Evolutionary conservation across 1,140 invertebrate species (phyloP).

Genomic region (Zelostemma sp.): DNA sequence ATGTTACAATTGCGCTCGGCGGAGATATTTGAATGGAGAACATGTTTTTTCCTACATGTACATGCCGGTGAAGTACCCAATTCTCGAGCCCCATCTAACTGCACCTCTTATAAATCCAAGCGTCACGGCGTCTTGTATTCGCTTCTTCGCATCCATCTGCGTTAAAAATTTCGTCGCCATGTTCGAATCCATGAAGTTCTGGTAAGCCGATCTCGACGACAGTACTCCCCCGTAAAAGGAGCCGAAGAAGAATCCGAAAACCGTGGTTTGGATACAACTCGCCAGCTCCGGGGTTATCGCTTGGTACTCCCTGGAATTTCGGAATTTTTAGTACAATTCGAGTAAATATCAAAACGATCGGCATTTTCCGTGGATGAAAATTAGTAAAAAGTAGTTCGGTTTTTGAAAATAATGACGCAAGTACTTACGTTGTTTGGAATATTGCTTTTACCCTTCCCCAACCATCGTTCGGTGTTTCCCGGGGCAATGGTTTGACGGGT

Average conservation of each 20-base stretch:
- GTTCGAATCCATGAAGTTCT: constrained; percentile 81
- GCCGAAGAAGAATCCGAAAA: constrained; percentile 73
- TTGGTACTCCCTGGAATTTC: constrained; percentile 73
- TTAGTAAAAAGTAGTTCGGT: no score
- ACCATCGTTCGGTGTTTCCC: not conserved
- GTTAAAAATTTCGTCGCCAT: constrained; percentile 77
- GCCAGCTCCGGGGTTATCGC: constrained; percentile 73
- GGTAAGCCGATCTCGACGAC: constrained; percentile 72
- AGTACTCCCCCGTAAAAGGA: constrained; percentile 75
- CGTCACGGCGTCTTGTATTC: constrained; percentile 76
- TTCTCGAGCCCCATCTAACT: constrained; percentile 75
- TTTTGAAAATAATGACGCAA: no score
- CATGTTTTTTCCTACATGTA: constrained; percentile 72
- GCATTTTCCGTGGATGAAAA: not conserved
- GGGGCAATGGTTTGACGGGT: not conserved
- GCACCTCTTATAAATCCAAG: constrained; percentile 78
- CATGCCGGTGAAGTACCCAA: constrained; percentile 74
- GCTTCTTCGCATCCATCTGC: constrained; percentile 78
- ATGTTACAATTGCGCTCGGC: no score
- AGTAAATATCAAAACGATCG: not conserved
- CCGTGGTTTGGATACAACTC: constrained; percentile 71
- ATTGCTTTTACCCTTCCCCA: no score
- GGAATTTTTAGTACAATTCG: not conserved
- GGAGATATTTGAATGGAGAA: no score
- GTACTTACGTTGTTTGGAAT: no score